Evolutionary conservation across 92 coral and sea anemone species (phyloP), one percentile per base, ranked within the genome.

Genomic region (Paramuricea clavata): DNA sequence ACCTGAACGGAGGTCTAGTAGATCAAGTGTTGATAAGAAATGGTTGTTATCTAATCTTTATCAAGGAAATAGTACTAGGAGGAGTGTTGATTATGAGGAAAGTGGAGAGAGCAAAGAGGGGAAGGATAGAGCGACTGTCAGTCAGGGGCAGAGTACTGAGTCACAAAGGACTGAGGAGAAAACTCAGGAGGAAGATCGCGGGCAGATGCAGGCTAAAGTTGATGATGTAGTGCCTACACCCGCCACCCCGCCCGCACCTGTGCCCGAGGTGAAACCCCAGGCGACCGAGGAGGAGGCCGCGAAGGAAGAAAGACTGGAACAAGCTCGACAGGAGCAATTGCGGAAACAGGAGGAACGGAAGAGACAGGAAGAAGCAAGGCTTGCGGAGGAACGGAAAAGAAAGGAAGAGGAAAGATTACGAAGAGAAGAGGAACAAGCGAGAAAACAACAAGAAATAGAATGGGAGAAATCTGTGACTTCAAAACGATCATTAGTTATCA

Each of bases 381-480:
- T 72, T 12, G 69, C 88, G 15, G 94, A 94, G 35, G 97, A 87
- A 49, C 85, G 92, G 2, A 87, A 85, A 67, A 77, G 64, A 39
- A 78, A 85, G 47, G 99, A 94, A 57, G 99, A 97, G 42, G 99
- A 97, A 81, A 89, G 84, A 26, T 93, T 91, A 5, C 70, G 95
- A 68, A 92, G 87, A 50, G 95, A 94, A 15, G 99, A 97, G 1
- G 99, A 94, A 73, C 97, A 94, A 85, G 99, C 97, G 0, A 95
- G 94, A 2, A 56, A 93, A 27, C 81, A 87, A 27, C 97, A 97
- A 56, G 99, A 97, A 73, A 90, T 97, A 0, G 99, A 97, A 69
- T 97, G 99, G 99, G 99, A 97, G 16, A 83, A 92, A 80, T 94
- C 95, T 93, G 95, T 97, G 11, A 93, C 97, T n/a, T 89, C 93